These are phyloP conservation scores for Epicauta chinensis DNA, from an alignment of 1,140 invertebrate genomes.

Conservation along the genomic window DNA sequence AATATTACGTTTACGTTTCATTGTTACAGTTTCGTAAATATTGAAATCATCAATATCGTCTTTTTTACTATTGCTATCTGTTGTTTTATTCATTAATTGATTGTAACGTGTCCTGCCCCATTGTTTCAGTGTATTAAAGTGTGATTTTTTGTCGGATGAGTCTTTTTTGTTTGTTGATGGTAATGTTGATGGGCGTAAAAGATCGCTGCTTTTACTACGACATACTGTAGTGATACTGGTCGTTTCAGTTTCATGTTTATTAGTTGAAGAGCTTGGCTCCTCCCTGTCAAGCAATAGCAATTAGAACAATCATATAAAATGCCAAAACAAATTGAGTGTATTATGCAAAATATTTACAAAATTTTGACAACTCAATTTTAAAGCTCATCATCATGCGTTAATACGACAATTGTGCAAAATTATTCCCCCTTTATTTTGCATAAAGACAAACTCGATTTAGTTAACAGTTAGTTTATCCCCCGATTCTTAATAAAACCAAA, in stretches of 20 bases:
- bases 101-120: conserved; percentile 74
- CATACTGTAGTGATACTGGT: conserved; percentile 20
- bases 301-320: background rate
- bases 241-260: conserved; percentile 19
- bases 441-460: too few species aligned
- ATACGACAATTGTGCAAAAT: too few species aligned
- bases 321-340: too few species aligned
- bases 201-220: conserved; percentile 61
- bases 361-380: too few species aligned
- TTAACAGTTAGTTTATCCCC: too few species aligned
- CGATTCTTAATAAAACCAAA: too few species aligned
- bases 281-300: conserved; percentile 32
- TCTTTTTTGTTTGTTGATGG: conserved; percentile 50
- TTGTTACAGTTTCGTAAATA: conserved; percentile 58
- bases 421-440: too few species aligned
- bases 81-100: conserved; percentile 58
- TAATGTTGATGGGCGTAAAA: conserved; percentile 45
- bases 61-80: conserved; percentile 28
- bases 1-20: conserved; percentile 48
- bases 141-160: conserved; percentile 59
- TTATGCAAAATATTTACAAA: too few species aligned
- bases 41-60: conserved; percentile 52
- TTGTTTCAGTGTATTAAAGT: conserved; percentile 73
- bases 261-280: conserved; percentile 22
- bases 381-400: too few species aligned